A percentile compares a stretch with the other conserved stretches of the same genome.
phyloP scores from a whole-genome alignment of 2,113 vertebrate species.

The Dendropsophus ebraccatus region DNA sequence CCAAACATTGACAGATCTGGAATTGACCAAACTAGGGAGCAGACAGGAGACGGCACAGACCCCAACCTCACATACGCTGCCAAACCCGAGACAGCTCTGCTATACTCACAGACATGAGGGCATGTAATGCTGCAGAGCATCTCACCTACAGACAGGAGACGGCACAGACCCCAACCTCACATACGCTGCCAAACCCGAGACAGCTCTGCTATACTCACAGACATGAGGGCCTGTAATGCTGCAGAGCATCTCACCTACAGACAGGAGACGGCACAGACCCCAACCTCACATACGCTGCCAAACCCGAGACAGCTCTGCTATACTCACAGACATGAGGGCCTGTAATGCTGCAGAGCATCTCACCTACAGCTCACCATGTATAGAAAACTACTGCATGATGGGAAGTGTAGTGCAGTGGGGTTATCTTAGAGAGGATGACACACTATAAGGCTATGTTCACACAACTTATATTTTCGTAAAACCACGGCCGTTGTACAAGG shows the following conservation, averaged over 20 bases:
- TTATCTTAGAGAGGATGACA: no score
- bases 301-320: background rate
- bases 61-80: background rate
- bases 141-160: background rate
- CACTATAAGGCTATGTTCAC: no score
- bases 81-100: background rate
- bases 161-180: background rate
- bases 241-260: background rate
- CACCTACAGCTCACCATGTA: background rate
- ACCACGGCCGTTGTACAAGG: no score
- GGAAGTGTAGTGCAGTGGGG: background rate
- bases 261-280: background rate
- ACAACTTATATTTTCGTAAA: no score
- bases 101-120: background rate
- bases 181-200: background rate
- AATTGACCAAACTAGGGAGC: slow-evolving; percentile 49
- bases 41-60: background rate
- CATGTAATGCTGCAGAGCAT: background rate
- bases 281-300: background rate
- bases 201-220: background rate
- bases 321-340: background rate
- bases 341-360: background rate
- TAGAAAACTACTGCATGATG: no score
- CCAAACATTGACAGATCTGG: slow-evolving; percentile 42
- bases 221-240: background rate